These are phyloP conservation scores for Neolamprologus cancellatus DNA, from an alignment of 2,113 vertebrate genomes.

Conservation along the genomic window DNA sequence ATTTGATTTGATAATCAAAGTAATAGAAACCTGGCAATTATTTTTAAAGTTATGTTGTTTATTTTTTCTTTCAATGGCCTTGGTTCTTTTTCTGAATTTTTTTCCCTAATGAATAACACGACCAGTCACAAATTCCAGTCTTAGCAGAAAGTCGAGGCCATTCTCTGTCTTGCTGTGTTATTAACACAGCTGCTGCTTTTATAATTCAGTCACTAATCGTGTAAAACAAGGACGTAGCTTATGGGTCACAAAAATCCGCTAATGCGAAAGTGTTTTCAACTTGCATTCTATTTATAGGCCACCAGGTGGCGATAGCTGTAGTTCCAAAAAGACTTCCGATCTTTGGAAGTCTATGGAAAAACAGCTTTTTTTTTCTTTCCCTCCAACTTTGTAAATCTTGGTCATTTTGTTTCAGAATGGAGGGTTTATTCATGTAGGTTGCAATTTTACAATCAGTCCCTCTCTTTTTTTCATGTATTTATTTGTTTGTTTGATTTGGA, in stretches of 20 bases:
- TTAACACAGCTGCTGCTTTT: background rate
- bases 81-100: background rate
- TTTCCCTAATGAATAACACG: background rate
- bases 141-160: background rate
- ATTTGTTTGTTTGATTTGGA: background rate
- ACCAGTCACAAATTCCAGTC: background rate
- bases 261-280: background rate
- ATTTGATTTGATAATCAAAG: background rate
- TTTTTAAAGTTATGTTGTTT: background rate
- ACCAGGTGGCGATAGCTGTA: background rate
- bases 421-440: background rate
- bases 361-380: background rate
- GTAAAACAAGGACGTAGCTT: fast-evolving
- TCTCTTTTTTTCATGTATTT: background rate
- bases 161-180: background rate
- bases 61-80: background rate
- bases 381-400: background rate
- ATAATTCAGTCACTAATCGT: background rate
- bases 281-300: background rate
- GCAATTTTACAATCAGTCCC: background rate
- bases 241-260: background rate
- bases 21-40: background rate
- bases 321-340: background rate
- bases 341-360: background rate
- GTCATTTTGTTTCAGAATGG: background rate